Percentiles rank a stretch among this genome's conserved stretches.
phyloP scores from a whole-genome alignment of 2,113 vertebrate genomes.

The Tupaia tana region DNA sequence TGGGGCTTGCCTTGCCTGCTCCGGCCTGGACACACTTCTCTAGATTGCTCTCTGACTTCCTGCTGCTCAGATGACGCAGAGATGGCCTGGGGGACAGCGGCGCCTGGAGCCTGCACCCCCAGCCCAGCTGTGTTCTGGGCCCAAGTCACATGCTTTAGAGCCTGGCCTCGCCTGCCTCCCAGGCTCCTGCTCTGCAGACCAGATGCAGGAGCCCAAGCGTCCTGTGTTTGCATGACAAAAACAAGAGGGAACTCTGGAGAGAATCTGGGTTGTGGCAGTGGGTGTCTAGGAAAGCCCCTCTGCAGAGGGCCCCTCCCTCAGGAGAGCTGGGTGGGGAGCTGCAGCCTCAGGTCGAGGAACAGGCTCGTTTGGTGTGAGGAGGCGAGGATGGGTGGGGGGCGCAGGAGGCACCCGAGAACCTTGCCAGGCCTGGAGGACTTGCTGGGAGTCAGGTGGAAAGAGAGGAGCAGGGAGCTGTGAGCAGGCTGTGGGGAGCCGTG shows the following conservation, averaged over 20 bases:
- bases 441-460: fast-evolving
- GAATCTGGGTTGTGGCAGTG: fast-evolving
- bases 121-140: too few relatives aligned
- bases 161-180: fast-evolving
- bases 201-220: not conserved
- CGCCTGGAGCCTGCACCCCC: fast-evolving
- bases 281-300: fast-evolving
- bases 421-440: not conserved
- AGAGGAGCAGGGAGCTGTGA: not conserved
- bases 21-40: not conserved
- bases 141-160: not conserved
- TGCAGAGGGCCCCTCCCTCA: not conserved
- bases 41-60: not conserved
- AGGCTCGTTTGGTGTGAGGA: not conserved
- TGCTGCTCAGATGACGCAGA: not conserved
- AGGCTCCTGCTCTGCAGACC: not conserved
- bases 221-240: not conserved
- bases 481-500: not conserved
- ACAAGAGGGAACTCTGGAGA: not conserved
- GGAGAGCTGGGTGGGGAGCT: too few relatives aligned
- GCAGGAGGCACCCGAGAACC: too few relatives aligned
- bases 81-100: not conserved
- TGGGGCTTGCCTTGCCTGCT: too few relatives aligned
- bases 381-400: too few relatives aligned
- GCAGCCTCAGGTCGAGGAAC: too few relatives aligned